These are phyloP conservation scores for Hypomecis atomaria DNA, from an alignment of 2,888 invertebrate genomes.

Conservation along the genomic window DNA sequence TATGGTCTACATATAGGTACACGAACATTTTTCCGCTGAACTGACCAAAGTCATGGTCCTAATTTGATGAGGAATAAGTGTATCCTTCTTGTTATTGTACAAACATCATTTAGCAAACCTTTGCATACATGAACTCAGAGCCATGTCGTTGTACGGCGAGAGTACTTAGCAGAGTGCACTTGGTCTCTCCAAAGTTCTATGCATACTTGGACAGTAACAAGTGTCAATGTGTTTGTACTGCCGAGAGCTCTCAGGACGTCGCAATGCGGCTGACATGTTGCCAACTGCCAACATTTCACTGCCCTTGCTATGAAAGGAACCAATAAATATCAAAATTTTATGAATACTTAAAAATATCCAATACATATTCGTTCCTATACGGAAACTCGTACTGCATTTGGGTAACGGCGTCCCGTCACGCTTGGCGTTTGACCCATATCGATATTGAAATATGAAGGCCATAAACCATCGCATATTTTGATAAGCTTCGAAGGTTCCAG, in stretches of 20 bases:
- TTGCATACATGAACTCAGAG: not conserved
- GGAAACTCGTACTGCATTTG: constrained; percentile 23
- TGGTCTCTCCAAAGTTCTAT: constrained; percentile 4
- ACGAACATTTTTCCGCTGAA: too few relatives aligned
- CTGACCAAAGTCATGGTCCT: too few relatives aligned
- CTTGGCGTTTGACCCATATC: constrained; percentile 22
- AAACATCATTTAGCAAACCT: not conserved
- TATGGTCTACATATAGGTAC: too few relatives aligned
- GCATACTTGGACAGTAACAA: constrained; percentile 10
- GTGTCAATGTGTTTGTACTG: constrained; percentile 22
- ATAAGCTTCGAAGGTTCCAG: not conserved
- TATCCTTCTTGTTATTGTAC: not conserved
- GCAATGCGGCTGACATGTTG: constrained; percentile 32
- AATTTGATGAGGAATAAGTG: too few relatives aligned
- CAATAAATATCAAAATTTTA: constrained; percentile 29
- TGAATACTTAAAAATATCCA: constrained; percentile 21
- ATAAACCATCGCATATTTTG: constrained; percentile 4
- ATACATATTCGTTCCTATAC: constrained; percentile 18
- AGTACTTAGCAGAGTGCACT: constrained; percentile 17
- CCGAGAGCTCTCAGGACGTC: constrained; percentile 14
- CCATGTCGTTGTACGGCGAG: constrained; percentile 2
- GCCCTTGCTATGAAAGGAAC: constrained; percentile 8
- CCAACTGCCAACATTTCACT: constrained; percentile 28
- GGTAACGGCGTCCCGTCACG: constrained; percentile 18
- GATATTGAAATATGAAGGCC: constrained; percentile 12